Base-by-base conservation (phyloP, 2,113 vertebrate species). In the Onychorhynchus coronatus region DNA sequence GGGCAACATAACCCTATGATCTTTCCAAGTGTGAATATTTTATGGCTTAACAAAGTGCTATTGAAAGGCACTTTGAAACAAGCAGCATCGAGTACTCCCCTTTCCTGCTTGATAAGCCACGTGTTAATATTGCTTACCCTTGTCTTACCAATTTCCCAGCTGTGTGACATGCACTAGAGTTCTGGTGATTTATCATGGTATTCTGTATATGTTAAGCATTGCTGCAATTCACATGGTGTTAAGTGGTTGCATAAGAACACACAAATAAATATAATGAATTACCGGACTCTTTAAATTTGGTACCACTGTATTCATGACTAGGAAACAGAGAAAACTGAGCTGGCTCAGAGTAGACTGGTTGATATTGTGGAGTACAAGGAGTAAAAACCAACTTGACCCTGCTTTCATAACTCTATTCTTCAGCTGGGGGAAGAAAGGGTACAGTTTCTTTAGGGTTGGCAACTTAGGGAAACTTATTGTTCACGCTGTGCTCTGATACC, bases 21-120 rank as follows among this genome's bases (percentile, higher is more conserved):
- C 76, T 91, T 85, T 87, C 70, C 80, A 87, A 93, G 83, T 82
- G 86, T 89, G 92, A 95, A 76, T 95, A 91, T 93, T 93, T 95
- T 80, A 70, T 91, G 72, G 74, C 55, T 94, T 87, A 88, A 92
- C 77, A 75, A 90, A 93, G 58, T 94, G 85, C 53, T 89, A 35
- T 62, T 73, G 92, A 91, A 94, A 94, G 50, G 73, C 84, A 77
- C 83, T 91, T 87, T 66, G 89, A 77, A 92, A 89, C 20, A 77
- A 81, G 20, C 56, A n/a, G 58, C 80, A 82, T 91, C 63, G 30
- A 62, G 41, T 77, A 79, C 63, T 85, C 63, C 49, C 67, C 74
- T 75, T 58, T 81, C 52, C 91, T 94, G 76, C 86, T 79, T 67
- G 77, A 80, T 85, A 94, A 88, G 30, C 82, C 82, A 67, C 52